Evolutionary conservation across 2,797 vertebrate genomes (phyloP).

Genomic region (Erethizon dorsatum): DNA sequence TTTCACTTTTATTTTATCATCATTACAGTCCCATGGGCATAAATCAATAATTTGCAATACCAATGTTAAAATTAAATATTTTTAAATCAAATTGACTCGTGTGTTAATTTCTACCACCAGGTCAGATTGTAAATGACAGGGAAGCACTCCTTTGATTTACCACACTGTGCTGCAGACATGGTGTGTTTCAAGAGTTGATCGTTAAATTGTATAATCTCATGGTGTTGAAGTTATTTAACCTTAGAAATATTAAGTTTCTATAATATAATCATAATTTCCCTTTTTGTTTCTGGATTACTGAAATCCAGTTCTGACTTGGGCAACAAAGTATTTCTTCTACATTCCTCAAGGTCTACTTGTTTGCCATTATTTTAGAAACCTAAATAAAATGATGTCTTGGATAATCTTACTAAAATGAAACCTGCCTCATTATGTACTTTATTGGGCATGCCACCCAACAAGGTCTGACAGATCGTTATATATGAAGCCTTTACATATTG

Average conservation of each 20-base stretch:
- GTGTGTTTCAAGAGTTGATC: neutral
- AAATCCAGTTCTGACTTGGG: neutral
- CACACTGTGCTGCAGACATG: neutral
- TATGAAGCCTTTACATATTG: neutral
- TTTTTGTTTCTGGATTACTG: neutral
- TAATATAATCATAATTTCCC: neutral
- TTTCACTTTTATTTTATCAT: neutral
- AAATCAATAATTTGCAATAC: neutral
- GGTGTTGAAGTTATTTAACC: conserved; percentile 36
- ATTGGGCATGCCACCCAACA: neutral
- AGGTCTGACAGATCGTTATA: neutral
- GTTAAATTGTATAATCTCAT: neutral
- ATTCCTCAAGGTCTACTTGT: neutral
- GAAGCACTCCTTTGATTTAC: neutral
- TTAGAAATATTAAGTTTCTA: neutral
- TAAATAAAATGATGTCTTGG: neutral
- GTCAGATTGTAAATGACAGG: neutral
- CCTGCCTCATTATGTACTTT: neutral
- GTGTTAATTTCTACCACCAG: conserved; percentile 27
- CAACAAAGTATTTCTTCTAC: neutral
- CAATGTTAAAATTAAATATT: conserved; percentile 23
- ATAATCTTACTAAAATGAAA: conserved; percentile 20
- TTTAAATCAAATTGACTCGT: neutral
- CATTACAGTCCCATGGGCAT: neutral
- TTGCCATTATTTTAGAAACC: neutral